Conservation (phyloP, 2,888 invertebrate species). For the Ophion obscuratus region DNA sequence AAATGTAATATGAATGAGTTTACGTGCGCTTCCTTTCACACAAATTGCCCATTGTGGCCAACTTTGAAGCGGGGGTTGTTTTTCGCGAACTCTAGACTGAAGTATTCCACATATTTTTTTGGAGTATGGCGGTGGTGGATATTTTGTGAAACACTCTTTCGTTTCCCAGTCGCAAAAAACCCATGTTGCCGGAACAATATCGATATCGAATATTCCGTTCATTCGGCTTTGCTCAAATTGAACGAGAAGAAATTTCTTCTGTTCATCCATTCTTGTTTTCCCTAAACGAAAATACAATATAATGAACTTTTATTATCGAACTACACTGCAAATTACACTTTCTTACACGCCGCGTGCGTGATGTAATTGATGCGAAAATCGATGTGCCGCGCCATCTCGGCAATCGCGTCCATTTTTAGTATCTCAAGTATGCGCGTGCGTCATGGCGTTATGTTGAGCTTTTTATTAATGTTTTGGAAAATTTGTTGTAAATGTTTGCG, state of each 20-base stretch:
- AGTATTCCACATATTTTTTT: not conserved
- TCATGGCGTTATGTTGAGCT: too few relatives aligned
- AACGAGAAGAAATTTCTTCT: not conserved
- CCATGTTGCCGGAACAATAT: slow-evolving; percentile 52
- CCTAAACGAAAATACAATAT: not conserved
- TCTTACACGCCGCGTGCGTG: too few relatives aligned
- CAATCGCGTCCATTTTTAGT: too few relatives aligned
- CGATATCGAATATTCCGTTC: slow-evolving; percentile 14
- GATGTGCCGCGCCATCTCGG: too few relatives aligned
- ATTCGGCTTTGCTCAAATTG: not conserved
- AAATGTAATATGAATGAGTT: too few relatives aligned
- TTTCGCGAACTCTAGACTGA: not conserved
- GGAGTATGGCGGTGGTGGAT: not conserved
- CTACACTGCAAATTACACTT: too few relatives aligned
- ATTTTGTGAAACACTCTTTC: slow-evolving; percentile 33
- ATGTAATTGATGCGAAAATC: too few relatives aligned
- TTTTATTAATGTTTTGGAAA: too few relatives aligned
- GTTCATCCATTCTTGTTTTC: not conserved
- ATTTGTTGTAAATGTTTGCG: too few relatives aligned
- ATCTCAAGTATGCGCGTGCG: too few relatives aligned
- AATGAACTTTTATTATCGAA: not conserved
- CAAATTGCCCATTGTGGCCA: too few relatives aligned
- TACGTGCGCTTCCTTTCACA: too few relatives aligned
- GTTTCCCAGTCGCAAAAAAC: slow-evolving; percentile 10
- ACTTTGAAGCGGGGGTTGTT: not conserved